Base-by-base conservation (phyloP, 2,797 vertebrate genomes). In the Ctenosaura bakeri region DNA sequence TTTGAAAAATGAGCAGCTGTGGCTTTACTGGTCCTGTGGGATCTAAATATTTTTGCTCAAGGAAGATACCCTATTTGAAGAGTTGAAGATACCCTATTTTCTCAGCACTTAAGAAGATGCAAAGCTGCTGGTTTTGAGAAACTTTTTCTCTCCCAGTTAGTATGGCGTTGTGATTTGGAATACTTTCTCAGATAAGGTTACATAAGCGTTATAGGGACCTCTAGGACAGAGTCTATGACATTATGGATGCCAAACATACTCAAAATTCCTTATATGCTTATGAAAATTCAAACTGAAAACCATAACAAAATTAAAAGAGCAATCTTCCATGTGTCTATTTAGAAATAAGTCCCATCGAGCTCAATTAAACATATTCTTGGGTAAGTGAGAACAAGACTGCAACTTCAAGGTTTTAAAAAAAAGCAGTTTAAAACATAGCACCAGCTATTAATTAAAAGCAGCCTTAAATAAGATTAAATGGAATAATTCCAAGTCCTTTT, bases 11-110 rank as follows among this genome's bases (percentile, higher is more conserved):
- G 54, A 24, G 16, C 16, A 62, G 56, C 38, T 82, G 29, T 84
- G 24, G 62, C 56, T 89, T 38, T 32, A 38, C 50, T 52, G n/a
- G 35, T 66, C 50, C 66, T 6, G 78, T 18, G 78, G 46, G n/a
- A 52, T 83, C 71, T 42, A 89, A 16, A 38, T 85, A 14, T 85
- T 79, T 89, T 79, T 18, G 5, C 26, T 71, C 62, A 88, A 80
- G 10, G 42, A 87, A 79, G 64, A 42, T 26, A 89, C 16, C 62
- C 18, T 35, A 46, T 54, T 85, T 80, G 42, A 59, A 62, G 86
- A 66, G 12, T 88, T 69, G 9, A 87, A 7, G 64, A 42, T 26
- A 89, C 16, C 62, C 18, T 35, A 59, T 54, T 85, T 80, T 42
- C 7, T 62, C 38, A 69, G 73, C n/a, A 73, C n/a, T 32, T 26